These are phyloP conservation scores for Trematomus bernacchii DNA, from an alignment of 2,797 vertebrate genomes.

Conservation along the genomic window DNA sequence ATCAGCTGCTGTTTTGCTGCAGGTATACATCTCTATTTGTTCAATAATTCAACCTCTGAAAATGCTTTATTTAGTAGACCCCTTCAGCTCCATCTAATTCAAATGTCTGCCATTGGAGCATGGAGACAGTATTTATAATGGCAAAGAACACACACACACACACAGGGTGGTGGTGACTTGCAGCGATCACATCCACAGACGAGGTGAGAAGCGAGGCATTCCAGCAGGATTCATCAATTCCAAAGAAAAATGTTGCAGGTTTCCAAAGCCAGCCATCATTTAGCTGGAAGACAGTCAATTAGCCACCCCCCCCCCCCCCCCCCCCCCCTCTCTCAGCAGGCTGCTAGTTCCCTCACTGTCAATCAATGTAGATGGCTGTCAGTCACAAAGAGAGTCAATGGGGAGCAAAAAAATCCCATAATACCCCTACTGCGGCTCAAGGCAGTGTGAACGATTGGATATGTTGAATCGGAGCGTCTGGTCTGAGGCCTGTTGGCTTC, in stretches of 20 bases:
- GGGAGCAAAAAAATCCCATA: constrained; percentile 61
- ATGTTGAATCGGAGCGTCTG: constrained; percentile 63
- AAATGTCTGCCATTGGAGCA: constrained; percentile 59
- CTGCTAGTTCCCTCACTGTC: constrained; percentile 64
- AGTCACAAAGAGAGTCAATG: constrained; percentile 68
- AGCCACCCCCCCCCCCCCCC: constrained; percentile 49
- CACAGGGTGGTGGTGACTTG: constrained; percentile 43
- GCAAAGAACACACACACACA: constrained; percentile 46
- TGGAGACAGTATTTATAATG: constrained; percentile 57
- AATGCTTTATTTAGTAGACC: constrained; percentile 79
- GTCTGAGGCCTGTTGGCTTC: constrained; percentile 62
- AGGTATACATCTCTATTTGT: constrained; percentile 80
- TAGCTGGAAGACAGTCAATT: constrained; percentile 78
- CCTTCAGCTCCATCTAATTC: constrained; percentile 64
- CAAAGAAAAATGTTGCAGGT: constrained; percentile 45
- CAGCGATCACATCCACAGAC: constrained; percentile 36
- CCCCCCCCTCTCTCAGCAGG: constrained; percentile 48
- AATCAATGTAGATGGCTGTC: constrained; percentile 83
- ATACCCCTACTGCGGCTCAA: constrained; percentile 61
- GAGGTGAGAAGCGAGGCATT: constrained; percentile 43
- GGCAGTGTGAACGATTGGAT: constrained; percentile 66
- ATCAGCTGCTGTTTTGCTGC: constrained; percentile 66
- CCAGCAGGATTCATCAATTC: constrained; percentile 50
- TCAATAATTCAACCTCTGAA: constrained; percentile 77
- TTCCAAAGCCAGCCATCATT: constrained; percentile 64